Base-by-base conservation (phyloP, 2,888 invertebrate genomes). In the Aradus depressus region DNA sequence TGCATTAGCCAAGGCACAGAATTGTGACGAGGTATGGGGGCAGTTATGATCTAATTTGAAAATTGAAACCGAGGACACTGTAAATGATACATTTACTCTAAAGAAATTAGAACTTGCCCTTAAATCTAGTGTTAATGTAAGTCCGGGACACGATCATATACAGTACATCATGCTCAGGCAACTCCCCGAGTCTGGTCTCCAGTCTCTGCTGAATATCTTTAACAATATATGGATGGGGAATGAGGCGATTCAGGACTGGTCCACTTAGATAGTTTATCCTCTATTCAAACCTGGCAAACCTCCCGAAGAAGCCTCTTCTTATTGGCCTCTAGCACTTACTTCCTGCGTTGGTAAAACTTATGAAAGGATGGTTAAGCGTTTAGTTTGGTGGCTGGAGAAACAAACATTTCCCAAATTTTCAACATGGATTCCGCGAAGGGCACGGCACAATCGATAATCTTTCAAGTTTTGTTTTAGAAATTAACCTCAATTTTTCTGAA, bases 351-450 rank as follows among this genome's bases (percentile, higher is more conserved):
- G 32, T 14, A 55, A 55, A 51, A 54, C 35, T 12, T 55, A 44
- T 23, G 53, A 53, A 31, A 35, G 50, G 25, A 23, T 55, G 28
- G n/a, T 55, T 12, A 42, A 44, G 25, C 18, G 23, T n/a, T n/a
- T 19, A 44, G 53, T 41, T 5, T 48, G 51, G 47, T 56, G 51
- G 51, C 14, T 51, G 14, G 55, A 56, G 55, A 26, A 42, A 28
- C 14, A 41, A 10, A 48, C 55, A 42, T 10, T 19, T 55, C 8
- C 45, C 47, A n/a, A 10, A 25, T 14, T 32, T 28, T 21, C 56
- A 55, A 37, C 43, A 44, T 45, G 54, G 42, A n/a, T 56, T 55
- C 39, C 23, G 54, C 26, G 48, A 39, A 19, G 45, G 31, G 16
- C 19, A 28, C 3, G 34, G 44, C 47, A 55, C 55, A 10, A 26